Percentiles rank a stretch among this genome's conserved stretches.
Conservation (phyloP, 2,888 invertebrate species). For the Drosophila multiciliata region DNA sequence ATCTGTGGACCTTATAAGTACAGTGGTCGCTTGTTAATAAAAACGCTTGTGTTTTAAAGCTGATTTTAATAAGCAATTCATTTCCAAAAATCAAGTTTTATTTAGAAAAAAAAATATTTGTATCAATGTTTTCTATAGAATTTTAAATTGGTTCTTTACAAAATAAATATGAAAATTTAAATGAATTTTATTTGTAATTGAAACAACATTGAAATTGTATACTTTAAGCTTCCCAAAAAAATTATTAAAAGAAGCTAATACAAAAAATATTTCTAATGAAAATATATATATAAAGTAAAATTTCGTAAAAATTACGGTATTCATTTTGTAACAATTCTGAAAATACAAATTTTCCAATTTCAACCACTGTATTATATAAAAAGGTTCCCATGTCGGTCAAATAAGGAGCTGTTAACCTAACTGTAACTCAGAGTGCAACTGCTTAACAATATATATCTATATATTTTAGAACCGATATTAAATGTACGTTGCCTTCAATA, state of each 20-base stretch:
- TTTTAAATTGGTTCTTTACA: background rate
- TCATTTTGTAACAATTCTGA: background rate
- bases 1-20: conserved; percentile 1
- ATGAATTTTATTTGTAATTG: background rate
- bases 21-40: conserved; percentile 12
- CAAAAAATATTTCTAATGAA: background rate
- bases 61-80: background rate
- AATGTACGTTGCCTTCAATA: conserved; percentile 53
- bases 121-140: background rate
- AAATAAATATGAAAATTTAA: background rate
- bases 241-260: background rate
- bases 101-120: background rate
- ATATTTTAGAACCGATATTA: conserved; percentile 41
- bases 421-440: conserved; percentile 50
- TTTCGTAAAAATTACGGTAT: background rate
- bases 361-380: conserved; percentile 21
- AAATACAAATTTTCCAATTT: background rate
- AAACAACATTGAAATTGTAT: background rate
- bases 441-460: conserved; percentile 44
- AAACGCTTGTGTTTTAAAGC: background rate
- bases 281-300: background rate
- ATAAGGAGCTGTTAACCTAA: conserved; percentile 19
- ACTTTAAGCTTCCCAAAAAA: background rate
- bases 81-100: background rate
- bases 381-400: conserved; percentile 11